Conservation (phyloP, 2,113 vertebrate species). For the Anas platyrhynchos region DNA sequence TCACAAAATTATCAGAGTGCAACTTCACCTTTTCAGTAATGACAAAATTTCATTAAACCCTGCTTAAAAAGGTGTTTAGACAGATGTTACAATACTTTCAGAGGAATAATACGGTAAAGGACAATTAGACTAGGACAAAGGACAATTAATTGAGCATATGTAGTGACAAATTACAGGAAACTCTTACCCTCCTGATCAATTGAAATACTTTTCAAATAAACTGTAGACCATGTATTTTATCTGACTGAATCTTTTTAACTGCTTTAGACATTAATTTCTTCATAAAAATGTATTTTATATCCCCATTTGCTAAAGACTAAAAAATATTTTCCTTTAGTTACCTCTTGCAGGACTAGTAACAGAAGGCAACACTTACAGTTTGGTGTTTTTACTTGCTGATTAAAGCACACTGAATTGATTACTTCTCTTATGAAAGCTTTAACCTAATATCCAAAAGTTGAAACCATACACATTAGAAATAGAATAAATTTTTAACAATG, state of each 20-base stretch:
- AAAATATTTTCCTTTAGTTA: neutral
- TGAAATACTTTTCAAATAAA: neutral
- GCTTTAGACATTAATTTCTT: neutral
- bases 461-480: neutral
- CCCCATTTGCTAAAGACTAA: neutral
- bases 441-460: neutral
- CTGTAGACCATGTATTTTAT: neutral
- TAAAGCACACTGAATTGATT: neutral
- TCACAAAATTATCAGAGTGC: neutral
- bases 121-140: neutral
- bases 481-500: neutral
- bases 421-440: neutral
- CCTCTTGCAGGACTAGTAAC: neutral
- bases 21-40: neutral
- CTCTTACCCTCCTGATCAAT: neutral
- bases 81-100: slow-evolving; percentile 31
- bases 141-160: neutral
- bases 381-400: neutral
- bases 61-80: slow-evolving; percentile 35
- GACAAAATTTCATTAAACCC: neutral
- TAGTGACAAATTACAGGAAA: neutral
- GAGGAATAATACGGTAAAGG: slow-evolving; percentile 1
- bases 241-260: neutral
- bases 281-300: neutral
- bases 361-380: neutral